Conservation (phyloP, 2,113 vertebrate genomes). For the Semicossyphus pulcher region DNA sequence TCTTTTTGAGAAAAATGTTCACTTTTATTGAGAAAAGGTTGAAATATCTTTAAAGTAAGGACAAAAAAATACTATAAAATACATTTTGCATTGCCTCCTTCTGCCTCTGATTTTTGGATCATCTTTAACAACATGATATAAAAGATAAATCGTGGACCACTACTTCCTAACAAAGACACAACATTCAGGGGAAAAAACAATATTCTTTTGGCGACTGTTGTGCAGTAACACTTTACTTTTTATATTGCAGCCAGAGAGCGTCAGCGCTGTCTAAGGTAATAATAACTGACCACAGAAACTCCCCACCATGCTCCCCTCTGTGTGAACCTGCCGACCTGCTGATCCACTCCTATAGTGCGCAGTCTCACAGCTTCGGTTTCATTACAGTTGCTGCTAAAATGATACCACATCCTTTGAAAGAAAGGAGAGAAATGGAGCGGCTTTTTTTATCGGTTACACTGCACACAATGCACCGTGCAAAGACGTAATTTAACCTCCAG, state of each 20-base stretch:
- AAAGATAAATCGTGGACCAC: neutral
- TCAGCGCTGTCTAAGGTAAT: slow-evolving; percentile 18
- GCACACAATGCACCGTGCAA: neutral
- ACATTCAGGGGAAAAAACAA: neutral
- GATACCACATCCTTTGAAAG: slow-evolving; percentile 21
- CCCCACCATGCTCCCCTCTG: neutral
- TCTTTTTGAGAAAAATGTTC: too few species aligned
- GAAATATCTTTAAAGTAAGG: too few species aligned
- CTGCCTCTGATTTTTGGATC: neutral
- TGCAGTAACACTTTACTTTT: slow-evolving; percentile 1
- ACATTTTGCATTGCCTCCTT: too few species aligned
- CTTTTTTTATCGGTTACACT: neutral
- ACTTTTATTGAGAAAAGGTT: too few species aligned
- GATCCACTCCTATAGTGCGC: slow-evolving; percentile 11
- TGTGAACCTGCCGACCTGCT: slow-evolving; percentile 17
- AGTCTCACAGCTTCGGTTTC: slow-evolving; percentile 49
- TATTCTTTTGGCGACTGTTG: neutral
- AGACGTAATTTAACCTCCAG: neutral
- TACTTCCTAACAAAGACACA: slow-evolving; percentile 9
- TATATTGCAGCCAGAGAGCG: neutral
- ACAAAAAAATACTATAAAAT: too few species aligned
- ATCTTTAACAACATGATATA: neutral
- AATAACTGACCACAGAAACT: slow-evolving; percentile 8
- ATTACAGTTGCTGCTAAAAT: slow-evolving; percentile 43
- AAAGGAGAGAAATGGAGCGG: neutral